Evolutionary conservation across 2,113 vertebrate species (phyloP).

Genomic region (Alectura lathami): DNA sequence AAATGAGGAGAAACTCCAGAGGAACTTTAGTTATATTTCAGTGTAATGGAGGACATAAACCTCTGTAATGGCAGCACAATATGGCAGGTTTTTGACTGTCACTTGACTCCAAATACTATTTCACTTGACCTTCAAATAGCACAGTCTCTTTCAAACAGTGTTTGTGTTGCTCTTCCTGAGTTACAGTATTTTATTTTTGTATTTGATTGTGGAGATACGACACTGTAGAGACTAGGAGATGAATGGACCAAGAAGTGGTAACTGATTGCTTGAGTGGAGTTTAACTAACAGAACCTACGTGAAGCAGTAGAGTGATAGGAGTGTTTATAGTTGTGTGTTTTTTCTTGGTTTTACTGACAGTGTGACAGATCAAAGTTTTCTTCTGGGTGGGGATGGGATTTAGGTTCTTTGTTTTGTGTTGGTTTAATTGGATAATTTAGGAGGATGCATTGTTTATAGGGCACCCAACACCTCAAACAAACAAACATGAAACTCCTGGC

Average conservation of each 20-base stretch:
- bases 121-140: background rate
- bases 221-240: background rate
- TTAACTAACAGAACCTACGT: constrained; percentile 16
- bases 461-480: constrained; percentile 42
- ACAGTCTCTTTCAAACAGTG: background rate
- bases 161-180: background rate
- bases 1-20: constrained; percentile 36
- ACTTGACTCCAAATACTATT: background rate
- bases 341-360: constrained; percentile 13
- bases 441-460: constrained; percentile 21
- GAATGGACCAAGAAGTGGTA: constrained; percentile 30
- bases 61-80: background rate
- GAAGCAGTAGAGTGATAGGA: background rate
- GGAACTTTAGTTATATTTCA: background rate
- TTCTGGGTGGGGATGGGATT: background rate
- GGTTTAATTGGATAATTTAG: constrained; percentile 7
- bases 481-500: background rate
- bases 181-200: background rate
- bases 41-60: background rate
- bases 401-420: constrained; percentile 8
- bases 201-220: background rate
- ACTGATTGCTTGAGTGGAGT: constrained; percentile 34
- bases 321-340: background rate
- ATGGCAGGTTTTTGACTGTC: background rate
- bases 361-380: constrained; percentile 52